phyloP scores from a whole-genome alignment of 2,888 invertebrate genomes.

The Pachliopta kotzebuea region DNA sequence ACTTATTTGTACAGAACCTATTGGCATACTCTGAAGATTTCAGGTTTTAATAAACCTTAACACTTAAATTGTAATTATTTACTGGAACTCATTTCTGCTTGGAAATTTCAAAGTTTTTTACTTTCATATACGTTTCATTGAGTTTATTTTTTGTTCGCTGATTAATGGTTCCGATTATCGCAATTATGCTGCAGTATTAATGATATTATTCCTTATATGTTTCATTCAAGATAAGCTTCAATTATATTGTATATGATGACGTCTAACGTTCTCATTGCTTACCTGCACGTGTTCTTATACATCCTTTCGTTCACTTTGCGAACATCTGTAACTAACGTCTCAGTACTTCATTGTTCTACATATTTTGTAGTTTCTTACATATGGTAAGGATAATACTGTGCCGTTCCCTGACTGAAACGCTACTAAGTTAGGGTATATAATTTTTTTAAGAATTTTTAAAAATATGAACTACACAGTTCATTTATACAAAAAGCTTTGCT shows the following conservation, averaged over 20 bases:
- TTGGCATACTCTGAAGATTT: slow-evolving; percentile 3
- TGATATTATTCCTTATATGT: too few species aligned
- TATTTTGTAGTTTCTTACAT: slow-evolving; percentile 21
- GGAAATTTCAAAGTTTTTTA: too few species aligned
- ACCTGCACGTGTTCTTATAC: slow-evolving; percentile 20
- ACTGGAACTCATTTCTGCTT: too few species aligned
- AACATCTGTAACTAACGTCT: slow-evolving; percentile 24
- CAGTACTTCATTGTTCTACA: slow-evolving; percentile 22
- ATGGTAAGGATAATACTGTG: slow-evolving; percentile 4
- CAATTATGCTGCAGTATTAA: too few species aligned
- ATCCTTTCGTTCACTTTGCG: slow-evolving; percentile 13
- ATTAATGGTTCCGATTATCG: too few species aligned
- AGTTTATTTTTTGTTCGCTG: too few species aligned
- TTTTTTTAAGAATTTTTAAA: neutral
- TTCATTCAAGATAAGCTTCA: too few species aligned
- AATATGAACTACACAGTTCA: neutral
- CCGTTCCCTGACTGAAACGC: neutral
- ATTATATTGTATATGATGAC: neutral
- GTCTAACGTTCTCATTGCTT: slow-evolving; percentile 14
- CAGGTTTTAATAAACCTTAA: neutral
- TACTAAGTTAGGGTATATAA: too few species aligned
- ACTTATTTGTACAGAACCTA: slow-evolving; percentile 43
- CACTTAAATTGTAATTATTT: neutral
- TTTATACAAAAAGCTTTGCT: neutral
- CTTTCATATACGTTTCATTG: too few species aligned